Conservation (phyloP, 2,113 vertebrate species). For the Hassar affinis region DNA sequence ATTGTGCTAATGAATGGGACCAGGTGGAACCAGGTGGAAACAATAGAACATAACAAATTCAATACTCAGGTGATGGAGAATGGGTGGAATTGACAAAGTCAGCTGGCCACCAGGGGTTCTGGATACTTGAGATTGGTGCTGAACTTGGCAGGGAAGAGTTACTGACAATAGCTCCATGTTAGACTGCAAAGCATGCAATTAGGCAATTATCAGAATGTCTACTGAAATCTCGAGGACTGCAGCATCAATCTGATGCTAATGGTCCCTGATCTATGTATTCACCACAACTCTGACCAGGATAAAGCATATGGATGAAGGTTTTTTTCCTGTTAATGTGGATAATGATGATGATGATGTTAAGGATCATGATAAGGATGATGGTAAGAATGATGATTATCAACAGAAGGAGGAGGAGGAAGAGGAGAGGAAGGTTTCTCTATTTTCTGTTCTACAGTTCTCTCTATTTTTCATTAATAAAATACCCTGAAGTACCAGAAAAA, state of each 20-base stretch:
- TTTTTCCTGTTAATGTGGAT: not conserved
- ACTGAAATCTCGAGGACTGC: not conserved
- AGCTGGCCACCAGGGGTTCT: too few relatives aligned
- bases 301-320: not conserved
- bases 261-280: not conserved
- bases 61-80: too few relatives aligned
- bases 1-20: too few relatives aligned
- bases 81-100: too few relatives aligned
- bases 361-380: not conserved
- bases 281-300: not conserved
- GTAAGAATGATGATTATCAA: too few relatives aligned
- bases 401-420: not conserved
- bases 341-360: not conserved
- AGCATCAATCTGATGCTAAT: constrained; percentile 14
- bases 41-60: too few relatives aligned
- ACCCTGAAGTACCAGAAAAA: too few relatives aligned
- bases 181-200: constrained; percentile 10
- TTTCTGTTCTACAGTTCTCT: not conserved
- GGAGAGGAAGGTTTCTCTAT: not conserved
- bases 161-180: not conserved
- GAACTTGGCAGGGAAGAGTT: too few relatives aligned
- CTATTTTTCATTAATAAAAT: not conserved
- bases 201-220: not conserved
- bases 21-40: too few relatives aligned
- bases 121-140: too few relatives aligned